A percentile compares a stretch with the other conserved stretches of the same genome.
These are phyloP conservation scores for Notodonta ziczac DNA, from an alignment of 2,888 invertebrate species.

Conservation along the genomic window DNA sequence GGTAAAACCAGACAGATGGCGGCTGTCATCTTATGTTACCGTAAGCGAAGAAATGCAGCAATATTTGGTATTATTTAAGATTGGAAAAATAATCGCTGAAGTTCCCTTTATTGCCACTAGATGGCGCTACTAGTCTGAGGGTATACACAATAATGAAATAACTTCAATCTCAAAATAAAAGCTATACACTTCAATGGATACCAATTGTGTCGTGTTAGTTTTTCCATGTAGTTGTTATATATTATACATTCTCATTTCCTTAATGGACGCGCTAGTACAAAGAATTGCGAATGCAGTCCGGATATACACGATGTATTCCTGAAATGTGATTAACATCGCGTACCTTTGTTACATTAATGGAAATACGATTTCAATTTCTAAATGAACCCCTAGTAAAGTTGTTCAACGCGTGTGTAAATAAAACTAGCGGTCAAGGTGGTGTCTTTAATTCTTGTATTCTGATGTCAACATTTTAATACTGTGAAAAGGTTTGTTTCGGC, in stretches of 20 bases:
- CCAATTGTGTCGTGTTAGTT: too few relatives aligned
- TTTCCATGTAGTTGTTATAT: not conserved
- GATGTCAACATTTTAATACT: too few relatives aligned
- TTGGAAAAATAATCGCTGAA: not conserved
- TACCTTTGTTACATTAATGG: not conserved
- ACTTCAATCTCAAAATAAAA: not conserved
- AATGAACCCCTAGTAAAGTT: not conserved
- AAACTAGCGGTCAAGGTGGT: too few relatives aligned
- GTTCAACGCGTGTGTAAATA: too few relatives aligned
- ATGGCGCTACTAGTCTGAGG: not conserved
- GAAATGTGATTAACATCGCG: not conserved
- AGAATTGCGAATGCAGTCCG: not conserved
- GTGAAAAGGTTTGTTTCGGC: too few relatives aligned
- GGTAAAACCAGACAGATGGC: too few relatives aligned
- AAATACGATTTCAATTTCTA: slow-evolving; percentile 1
- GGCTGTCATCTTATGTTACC: too few relatives aligned
- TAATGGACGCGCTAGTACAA: not conserved
- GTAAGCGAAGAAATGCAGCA: too few relatives aligned
- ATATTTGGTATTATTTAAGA: too few relatives aligned
- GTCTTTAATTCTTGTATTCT: too few relatives aligned
- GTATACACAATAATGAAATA: too few relatives aligned
- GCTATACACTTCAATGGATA: not conserved
- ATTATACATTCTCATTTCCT: not conserved
- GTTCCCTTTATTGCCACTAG: not conserved
- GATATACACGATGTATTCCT: too few relatives aligned